A percentile compares a stretch with the other conserved stretches of the same genome.
phyloP scores from a whole-genome alignment of 2,797 vertebrate species.

The Sebastes cheni region DNA sequence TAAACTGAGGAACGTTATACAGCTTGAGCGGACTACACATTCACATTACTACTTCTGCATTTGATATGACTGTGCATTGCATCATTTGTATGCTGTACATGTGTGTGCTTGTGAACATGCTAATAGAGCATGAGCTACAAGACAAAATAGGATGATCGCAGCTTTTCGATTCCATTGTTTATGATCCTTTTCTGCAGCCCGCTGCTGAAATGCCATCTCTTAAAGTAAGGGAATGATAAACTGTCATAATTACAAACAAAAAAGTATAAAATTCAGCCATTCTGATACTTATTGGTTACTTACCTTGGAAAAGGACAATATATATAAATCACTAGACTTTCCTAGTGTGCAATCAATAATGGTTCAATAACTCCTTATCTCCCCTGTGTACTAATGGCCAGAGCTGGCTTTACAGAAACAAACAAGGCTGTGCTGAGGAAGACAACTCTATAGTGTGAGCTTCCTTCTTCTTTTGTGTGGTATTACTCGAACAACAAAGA shows the following conservation, averaged over 20 bases:
- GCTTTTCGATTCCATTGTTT: neutral
- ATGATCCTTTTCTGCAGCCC: neutral
- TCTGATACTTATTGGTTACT: conserved; percentile 56
- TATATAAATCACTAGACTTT: conserved; percentile 75
- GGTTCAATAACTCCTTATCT: conserved; percentile 73
- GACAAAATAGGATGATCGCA: neutral
- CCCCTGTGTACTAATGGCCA: conserved; percentile 67
- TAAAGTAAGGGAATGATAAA: conserved; percentile 23
- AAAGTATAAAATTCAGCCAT: conserved; percentile 37
- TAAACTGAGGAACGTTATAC: neutral
- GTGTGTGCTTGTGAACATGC: neutral
- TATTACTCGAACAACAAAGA: conserved; percentile 48
- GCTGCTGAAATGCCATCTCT: neutral
- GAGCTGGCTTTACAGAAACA: conserved; percentile 62
- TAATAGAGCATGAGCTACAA: neutral
- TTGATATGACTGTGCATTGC: neutral
- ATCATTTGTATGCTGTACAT: neutral
- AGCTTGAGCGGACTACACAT: neutral
- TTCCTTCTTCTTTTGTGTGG: conserved; percentile 23
- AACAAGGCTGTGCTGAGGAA: conserved; percentile 54
- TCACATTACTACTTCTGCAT: neutral
- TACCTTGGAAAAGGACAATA: conserved; percentile 66
- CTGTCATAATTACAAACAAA: conserved; percentile 18
- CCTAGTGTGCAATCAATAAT: conserved; percentile 68
- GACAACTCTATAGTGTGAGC: conserved; percentile 33